Percentiles rank a stretch among this genome's conserved stretches.
These are phyloP conservation scores for Tachina grossa DNA, from an alignment of 2,888 invertebrate genomes.

Conservation along the genomic window DNA sequence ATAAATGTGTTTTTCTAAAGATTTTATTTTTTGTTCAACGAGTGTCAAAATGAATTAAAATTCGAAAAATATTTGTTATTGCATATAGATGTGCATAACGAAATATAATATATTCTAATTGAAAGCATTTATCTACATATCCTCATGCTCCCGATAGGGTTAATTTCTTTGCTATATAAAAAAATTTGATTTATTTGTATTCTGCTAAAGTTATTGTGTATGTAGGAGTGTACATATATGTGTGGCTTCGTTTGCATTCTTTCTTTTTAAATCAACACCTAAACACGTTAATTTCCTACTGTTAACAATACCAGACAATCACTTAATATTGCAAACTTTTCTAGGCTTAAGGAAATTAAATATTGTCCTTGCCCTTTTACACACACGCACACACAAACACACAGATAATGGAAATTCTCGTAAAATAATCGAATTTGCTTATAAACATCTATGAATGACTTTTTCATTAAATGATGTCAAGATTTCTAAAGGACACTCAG, in stretches of 20 bases:
- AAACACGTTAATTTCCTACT: constrained; percentile 65
- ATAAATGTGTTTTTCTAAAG: too few species aligned
- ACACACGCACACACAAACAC: background rate
- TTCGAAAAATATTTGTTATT: too few species aligned
- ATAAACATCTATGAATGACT: background rate
- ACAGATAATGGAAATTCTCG: constrained; percentile 23
- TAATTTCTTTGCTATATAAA: background rate
- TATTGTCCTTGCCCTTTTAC: constrained; percentile 29
- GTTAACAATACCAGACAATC: constrained; percentile 44
- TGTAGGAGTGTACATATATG: background rate
- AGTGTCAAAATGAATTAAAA: too few species aligned
- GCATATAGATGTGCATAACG: too few species aligned
- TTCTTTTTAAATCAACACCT: constrained; percentile 46
- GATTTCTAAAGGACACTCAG: constrained; percentile 36
- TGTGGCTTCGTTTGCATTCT: background rate
- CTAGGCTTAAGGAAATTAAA: constrained; percentile 49
- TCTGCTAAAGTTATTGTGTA: background rate
- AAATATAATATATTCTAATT: too few species aligned
- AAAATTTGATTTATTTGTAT: constrained; percentile 31
- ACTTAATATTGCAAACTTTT: constrained; percentile 24
- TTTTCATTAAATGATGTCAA: constrained; percentile 47
- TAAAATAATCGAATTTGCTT: constrained; percentile 2
- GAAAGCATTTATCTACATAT: too few species aligned
- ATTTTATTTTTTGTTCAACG: too few species aligned
- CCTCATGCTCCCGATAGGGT: constrained; percentile 1